Evolutionary conservation across 2,888 invertebrate species (phyloP).

Genomic region (Lutraria lutraria): DNA sequence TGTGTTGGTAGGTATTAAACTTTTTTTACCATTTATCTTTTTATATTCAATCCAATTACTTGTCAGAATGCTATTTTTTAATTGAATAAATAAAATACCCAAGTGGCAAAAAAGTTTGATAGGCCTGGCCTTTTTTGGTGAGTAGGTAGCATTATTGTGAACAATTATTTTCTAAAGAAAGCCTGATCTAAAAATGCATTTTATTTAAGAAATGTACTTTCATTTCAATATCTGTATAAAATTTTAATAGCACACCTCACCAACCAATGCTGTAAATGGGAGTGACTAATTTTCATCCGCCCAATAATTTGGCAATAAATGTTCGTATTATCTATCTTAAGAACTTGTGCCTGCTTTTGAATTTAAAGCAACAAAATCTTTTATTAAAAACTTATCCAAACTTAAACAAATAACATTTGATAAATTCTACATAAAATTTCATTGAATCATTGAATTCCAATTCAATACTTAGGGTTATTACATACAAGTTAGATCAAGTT

Average conservation of each 20-base stretch:
- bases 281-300: conserved; percentile 9
- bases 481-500: conserved; percentile 24
- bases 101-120: no score
- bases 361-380: conserved; percentile 27
- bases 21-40: no score
- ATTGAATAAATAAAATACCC: no score
- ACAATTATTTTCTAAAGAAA: no score
- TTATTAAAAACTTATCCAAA: conserved; percentile 30
- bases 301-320: conserved; percentile 1
- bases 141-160: no score
- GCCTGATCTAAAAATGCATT: background rate
- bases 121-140: no score
- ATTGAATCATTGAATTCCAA: conserved; percentile 45
- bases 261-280: background rate
- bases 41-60: background rate
- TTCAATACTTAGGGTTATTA: conserved; percentile 41
- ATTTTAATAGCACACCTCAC: background rate
- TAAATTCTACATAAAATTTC: conserved; percentile 53
- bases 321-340: background rate
- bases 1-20: no score
- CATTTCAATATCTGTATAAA: background rate
- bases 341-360: background rate
- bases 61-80: no score
- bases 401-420: conserved; percentile 52
- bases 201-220: background rate